phyloP scores from a whole-genome alignment of 2,113 vertebrate genomes.

The Salvelinus alpinus region DNA sequence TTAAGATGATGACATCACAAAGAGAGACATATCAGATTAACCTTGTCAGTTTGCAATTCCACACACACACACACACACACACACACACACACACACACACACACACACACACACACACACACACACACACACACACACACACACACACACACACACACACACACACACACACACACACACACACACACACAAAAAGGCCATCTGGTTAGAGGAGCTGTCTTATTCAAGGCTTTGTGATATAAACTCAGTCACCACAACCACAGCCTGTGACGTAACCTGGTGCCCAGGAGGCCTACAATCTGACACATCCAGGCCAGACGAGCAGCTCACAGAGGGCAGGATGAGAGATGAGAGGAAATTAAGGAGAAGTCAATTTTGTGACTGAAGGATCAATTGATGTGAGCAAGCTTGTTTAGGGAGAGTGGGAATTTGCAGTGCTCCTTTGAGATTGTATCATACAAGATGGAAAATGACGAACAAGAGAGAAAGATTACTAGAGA shows the following conservation, averaged over 20 bases:
- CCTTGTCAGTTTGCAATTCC: constrained; percentile 4
- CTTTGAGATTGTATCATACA: no score
- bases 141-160: constrained; percentile 1
- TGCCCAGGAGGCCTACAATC: constrained; percentile 35
- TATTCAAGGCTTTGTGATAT: constrained; percentile 1
- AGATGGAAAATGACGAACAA: no score
- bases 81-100: constrained; percentile 4
- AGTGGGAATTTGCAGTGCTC: no score
- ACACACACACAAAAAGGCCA: neutral
- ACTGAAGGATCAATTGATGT: no score
- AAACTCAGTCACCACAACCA: neutral
- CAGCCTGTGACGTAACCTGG: constrained; percentile 35
- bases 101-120: constrained; percentile 2
- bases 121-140: neutral
- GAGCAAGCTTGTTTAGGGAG: no score
- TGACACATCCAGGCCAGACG: constrained; percentile 54
- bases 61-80: neutral
- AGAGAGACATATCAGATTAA: constrained; percentile 5
- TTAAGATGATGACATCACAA: neutral
- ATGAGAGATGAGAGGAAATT: neutral
- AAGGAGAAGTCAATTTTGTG: neutral
- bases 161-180: neutral
- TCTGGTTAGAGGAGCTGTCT: neutral
- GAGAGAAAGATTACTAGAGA: no score
- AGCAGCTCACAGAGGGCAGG: constrained; percentile 29